Conservation (phyloP, 2,113 vertebrate species). For the Rhinichthys klamathensis region DNA sequence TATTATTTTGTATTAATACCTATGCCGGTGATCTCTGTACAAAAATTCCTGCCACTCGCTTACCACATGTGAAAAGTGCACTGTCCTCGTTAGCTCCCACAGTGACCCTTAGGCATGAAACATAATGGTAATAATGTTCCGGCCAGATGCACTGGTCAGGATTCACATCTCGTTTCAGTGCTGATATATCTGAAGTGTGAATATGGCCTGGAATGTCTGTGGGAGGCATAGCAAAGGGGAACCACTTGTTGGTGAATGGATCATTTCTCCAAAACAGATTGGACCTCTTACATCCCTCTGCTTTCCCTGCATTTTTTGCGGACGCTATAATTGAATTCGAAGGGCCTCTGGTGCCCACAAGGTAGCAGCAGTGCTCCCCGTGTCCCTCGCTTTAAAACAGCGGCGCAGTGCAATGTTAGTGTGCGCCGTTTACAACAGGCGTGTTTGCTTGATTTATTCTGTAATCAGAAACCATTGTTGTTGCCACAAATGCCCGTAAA, state of each 20-base stretch:
- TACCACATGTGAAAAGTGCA: constrained; percentile 58
- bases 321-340: constrained; percentile 9
- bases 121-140: constrained; percentile 54
- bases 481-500: constrained; percentile 30
- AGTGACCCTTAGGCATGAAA: constrained; percentile 56
- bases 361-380: constrained; percentile 57
- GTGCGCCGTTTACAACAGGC: background rate
- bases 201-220: constrained; percentile 38
- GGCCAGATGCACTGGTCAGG: constrained; percentile 47
- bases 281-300: constrained; percentile 22
- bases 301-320: constrained; percentile 11
- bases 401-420: background rate
- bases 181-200: constrained; percentile 52
- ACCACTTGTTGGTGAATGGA: constrained; percentile 44
- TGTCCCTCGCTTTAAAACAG: constrained; percentile 4
- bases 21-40: background rate
- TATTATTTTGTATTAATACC: background rate
- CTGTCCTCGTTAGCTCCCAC: constrained; percentile 52
- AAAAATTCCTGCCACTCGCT: constrained; percentile 29
- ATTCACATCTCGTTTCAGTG: constrained; percentile 40
- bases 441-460: constrained; percentile 51
- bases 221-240: constrained; percentile 30
- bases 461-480: constrained; percentile 53
- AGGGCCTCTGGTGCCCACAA: constrained; percentile 48
- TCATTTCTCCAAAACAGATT: constrained; percentile 51